These are phyloP conservation scores for Mungos mungo DNA, from an alignment of 2,113 vertebrate genomes.

Conservation along the genomic window DNA sequence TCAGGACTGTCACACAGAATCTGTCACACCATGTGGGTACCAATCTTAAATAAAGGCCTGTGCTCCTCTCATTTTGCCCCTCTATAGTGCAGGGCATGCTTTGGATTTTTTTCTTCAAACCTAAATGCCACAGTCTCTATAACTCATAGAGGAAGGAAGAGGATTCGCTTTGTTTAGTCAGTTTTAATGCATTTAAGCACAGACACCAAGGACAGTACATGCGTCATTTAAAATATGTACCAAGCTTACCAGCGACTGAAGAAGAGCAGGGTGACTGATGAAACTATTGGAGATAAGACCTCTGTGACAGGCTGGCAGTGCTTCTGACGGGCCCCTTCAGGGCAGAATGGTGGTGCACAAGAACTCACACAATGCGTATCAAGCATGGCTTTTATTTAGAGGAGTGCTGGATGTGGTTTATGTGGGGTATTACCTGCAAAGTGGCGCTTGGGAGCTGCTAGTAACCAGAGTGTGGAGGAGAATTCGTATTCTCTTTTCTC, in stretches of 20 bases:
- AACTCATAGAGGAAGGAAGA: slow-evolving; percentile 74
- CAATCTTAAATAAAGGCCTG: background rate
- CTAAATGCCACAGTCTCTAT: slow-evolving; percentile 67
- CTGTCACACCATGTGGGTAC: background rate
- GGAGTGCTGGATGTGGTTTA: background rate
- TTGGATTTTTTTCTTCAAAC: slow-evolving; percentile 46
- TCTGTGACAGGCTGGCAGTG: slow-evolving; percentile 53
- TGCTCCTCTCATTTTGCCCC: background rate
- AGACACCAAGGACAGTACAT: slow-evolving; percentile 76
- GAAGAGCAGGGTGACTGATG: slow-evolving; percentile 69
- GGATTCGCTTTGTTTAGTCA: slow-evolving; percentile 73
- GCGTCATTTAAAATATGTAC: slow-evolving; percentile 71
- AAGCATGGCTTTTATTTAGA: slow-evolving; percentile 8
- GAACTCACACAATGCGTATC: background rate
- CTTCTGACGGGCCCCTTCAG: slow-evolving; percentile 3
- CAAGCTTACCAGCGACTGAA: slow-evolving; percentile 46
- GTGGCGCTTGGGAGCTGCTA: background rate
- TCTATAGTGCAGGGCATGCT: background rate
- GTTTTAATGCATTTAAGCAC: slow-evolving; percentile 78
- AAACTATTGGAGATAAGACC: slow-evolving; percentile 63
- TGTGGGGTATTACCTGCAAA: background rate
- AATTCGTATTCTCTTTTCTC: slow-evolving; percentile 4
- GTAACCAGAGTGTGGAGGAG: background rate
- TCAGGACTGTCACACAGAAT: background rate
- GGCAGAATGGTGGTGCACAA: background rate